Evolutionary conservation across 2,888 invertebrate genomes (phyloP), one percentile per base, ranked within the genome.

Genomic region (Pammene fasciana): DNA sequence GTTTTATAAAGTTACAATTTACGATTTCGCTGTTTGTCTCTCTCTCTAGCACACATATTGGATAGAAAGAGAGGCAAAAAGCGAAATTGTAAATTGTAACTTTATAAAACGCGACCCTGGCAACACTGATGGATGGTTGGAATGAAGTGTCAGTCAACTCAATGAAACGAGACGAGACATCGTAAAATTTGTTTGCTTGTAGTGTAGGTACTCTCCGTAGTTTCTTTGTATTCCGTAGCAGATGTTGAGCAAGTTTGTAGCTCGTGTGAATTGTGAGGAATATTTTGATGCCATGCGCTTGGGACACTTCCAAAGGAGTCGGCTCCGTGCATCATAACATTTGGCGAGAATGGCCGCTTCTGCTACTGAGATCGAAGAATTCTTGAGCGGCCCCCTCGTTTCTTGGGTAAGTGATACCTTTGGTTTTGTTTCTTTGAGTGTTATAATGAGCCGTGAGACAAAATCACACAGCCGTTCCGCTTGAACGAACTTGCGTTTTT

Each of bases 301-400:
- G 77, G 79, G 78, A 75, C 81, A 82, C 74, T 76, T 80, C 74
- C 83, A 81, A 74, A 85, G 84, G 76, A 85, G 78, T 80, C 84
- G 82, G 79, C 81, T 85, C 78, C 83, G 79, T 82, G 85, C 81
- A 82, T 85, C 87, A 76, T 89, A 91, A 88, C 87, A 79, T 77
- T 82, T 80, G 83, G 79, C 81, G 82, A 93, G 86, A 84, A 94
- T 94, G 94, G 93, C 94, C 78, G 94, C 94, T 79, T 93, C 95
- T 84, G 93, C 95, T 81, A 93, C 94, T 79, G 96, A 96, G 92
- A 95, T 97, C 79, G 96, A 97, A 85, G 96, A 97, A 84, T 96
- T 97, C 89, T 94, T 97, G 86, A 94, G 95, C 85, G 97, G 97
- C 82, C 96, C 97, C 82, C 93, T 97, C 77, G 96, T 97, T 80